These are phyloP conservation scores for Zaprionus kolodkinae DNA, from an alignment of 1,140 invertebrate genomes.

Conservation along the genomic window DNA sequence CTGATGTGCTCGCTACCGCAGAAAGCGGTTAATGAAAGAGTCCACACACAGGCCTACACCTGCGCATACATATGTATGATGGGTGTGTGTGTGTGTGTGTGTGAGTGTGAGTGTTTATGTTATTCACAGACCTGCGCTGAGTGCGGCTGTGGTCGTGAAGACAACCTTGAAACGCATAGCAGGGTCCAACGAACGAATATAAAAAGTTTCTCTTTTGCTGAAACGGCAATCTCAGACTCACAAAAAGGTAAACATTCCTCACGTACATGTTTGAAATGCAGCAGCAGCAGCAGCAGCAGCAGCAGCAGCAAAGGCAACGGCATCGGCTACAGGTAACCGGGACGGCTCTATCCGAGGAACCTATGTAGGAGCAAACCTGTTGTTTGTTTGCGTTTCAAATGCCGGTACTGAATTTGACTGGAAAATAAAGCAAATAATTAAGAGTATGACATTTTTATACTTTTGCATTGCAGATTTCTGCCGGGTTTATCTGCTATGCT, in stretches of 20 bases:
- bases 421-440: neutral
- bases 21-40: constrained; percentile 73
- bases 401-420: neutral
- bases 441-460: neutral
- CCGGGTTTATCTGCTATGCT: too few relatives aligned
- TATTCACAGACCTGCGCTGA: neutral
- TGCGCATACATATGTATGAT: constrained; percentile 15
- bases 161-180: constrained; percentile 74
- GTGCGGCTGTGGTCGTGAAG: constrained; percentile 50
- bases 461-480: neutral
- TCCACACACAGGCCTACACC: constrained; percentile 39
- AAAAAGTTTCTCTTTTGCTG: constrained; percentile 59
- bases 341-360: neutral
- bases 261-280: constrained; percentile 44
- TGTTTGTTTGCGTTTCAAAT: neutral
- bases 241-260: constrained; percentile 56
- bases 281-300: constrained; percentile 19
- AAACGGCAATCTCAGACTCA: constrained; percentile 53
- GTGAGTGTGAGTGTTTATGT: neutral
- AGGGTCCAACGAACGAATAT: constrained; percentile 78
- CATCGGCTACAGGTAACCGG: constrained; percentile 28
- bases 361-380: neutral
- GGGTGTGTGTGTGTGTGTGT: neutral
- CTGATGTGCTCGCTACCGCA: constrained; percentile 56
- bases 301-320: constrained; percentile 15